Percentiles rank a stretch among this genome's conserved stretches.
phyloP scores from a whole-genome alignment of 2,888 invertebrate species.

The Polyommatus iphigenia region DNA sequence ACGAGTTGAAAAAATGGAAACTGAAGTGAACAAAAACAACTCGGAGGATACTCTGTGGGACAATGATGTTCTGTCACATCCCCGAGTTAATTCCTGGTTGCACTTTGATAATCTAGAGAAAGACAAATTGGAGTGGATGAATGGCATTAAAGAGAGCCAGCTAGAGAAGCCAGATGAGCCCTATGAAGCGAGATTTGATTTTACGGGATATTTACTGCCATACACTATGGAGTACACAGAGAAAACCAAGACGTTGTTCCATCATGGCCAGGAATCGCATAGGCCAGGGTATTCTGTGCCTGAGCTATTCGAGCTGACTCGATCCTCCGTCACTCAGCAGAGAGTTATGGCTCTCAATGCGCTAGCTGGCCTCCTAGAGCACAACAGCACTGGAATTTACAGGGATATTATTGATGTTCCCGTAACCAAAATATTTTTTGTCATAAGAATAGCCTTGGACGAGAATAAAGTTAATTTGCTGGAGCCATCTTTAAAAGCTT shows the following conservation, averaged over 20 bases:
- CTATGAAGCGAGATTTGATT: slow-evolving; percentile 92
- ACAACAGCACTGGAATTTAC: slow-evolving; percentile 87
- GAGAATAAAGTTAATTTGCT: slow-evolving; percentile 87
- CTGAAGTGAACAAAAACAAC: slow-evolving; percentile 32
- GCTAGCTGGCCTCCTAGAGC: slow-evolving; percentile 87
- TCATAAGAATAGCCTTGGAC: slow-evolving; percentile 92
- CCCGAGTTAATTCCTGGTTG: slow-evolving; percentile 86
- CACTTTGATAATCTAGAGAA: slow-evolving; percentile 93
- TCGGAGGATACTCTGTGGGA: slow-evolving; percentile 64
- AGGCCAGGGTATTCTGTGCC: slow-evolving; percentile 94
- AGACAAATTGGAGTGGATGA: slow-evolving; percentile 95
- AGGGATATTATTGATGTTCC: slow-evolving; percentile 87
- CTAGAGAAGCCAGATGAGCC: slow-evolving; percentile 78
- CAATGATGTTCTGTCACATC: slow-evolving; percentile 80
- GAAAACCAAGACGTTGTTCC: slow-evolving; percentile 85
- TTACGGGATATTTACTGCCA: slow-evolving; percentile 88
- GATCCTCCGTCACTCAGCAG: slow-evolving; percentile 90
- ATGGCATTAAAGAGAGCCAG: slow-evolving; percentile 80
- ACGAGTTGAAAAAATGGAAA: slow-evolving; percentile 31
- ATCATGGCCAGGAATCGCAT: slow-evolving; percentile 96
- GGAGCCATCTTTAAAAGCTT: slow-evolving; percentile 87
- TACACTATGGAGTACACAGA: slow-evolving; percentile 82
- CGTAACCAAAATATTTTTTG: slow-evolving; percentile 87
- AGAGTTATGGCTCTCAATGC: slow-evolving; percentile 89
- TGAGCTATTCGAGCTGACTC: slow-evolving; percentile 90